Percentiles rank a stretch among this genome's conserved stretches.
Evolutionary conservation across 2,888 invertebrate species (phyloP).

Genomic region (Halictus quadricinctus): DNA sequence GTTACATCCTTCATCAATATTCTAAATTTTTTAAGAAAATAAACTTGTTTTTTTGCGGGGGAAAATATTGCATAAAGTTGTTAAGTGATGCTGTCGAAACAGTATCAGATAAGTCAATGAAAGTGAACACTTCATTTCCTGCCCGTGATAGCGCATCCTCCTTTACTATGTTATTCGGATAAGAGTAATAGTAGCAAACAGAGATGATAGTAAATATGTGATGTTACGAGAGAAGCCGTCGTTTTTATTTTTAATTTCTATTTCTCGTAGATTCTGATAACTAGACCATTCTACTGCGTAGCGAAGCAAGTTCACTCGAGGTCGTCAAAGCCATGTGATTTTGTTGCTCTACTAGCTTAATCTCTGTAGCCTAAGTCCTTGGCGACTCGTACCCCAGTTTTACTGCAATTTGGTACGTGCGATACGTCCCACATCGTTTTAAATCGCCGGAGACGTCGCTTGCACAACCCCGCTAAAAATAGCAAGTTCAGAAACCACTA

Average conservation of each 20-base stretch:
- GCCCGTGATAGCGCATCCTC: neutral
- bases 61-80: neutral
- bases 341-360: slow-evolving; percentile 20
- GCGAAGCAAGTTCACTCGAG: neutral
- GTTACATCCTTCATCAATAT: no score
- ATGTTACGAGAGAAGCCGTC: neutral
- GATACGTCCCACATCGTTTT: slow-evolving; percentile 54
- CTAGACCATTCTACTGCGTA: neutral
- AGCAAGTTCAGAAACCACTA: slow-evolving; percentile 20
- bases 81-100: neutral
- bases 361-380: slow-evolving; percentile 38
- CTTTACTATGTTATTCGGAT: neutral
- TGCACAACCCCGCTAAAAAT: slow-evolving; percentile 43
- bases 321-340: neutral
- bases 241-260: neutral
- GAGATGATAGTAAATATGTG: neutral
- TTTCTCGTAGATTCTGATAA: neutral
- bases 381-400: slow-evolving; percentile 53
- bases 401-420: slow-evolving; percentile 45
- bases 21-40: neutral
- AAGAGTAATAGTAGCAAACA: neutral
- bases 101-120: neutral
- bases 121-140: neutral
- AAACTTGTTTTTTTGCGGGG: no score
- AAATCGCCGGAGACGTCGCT: slow-evolving; percentile 27